Evolutionary conservation across 2,797 vertebrate genomes (phyloP).

Genomic region (Menidia menidia): DNA sequence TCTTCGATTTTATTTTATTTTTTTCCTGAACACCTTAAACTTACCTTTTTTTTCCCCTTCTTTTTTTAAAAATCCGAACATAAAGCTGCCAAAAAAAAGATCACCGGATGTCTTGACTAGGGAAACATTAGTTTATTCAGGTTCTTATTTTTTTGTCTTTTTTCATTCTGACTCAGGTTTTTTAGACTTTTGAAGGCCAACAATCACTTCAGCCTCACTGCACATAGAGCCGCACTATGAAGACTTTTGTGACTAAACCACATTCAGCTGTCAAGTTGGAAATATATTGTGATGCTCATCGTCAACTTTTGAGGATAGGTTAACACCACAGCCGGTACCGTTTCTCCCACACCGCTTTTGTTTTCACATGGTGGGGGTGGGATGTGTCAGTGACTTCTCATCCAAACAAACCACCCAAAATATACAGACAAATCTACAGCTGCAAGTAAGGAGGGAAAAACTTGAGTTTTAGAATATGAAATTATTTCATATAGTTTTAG

Average conservation of each 20-base stretch:
- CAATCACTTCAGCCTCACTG: slow-evolving; percentile 12
- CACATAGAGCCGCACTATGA: slow-evolving; percentile 9
- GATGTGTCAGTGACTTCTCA: neutral
- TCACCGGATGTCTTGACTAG: slow-evolving; percentile 9
- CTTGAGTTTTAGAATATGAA: too few relatives aligned
- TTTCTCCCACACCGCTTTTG: neutral
- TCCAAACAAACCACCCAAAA: neutral
- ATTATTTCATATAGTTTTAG: neutral
- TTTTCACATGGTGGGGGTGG: neutral
- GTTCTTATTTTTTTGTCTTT: neutral
- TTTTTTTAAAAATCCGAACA: slow-evolving; percentile 21
- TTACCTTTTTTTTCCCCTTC: too few relatives aligned
- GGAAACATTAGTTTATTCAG: slow-evolving; percentile 11
- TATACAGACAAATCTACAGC: neutral
- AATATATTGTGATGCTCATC: slow-evolving; percentile 1
- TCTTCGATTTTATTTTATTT: too few relatives aligned
- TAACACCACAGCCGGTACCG: neutral
- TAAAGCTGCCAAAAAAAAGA: slow-evolving; percentile 7
- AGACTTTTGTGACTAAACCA: neutral
- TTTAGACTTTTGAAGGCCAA: slow-evolving; percentile 14
- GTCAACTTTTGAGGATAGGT: neutral
- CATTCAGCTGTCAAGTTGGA: neutral
- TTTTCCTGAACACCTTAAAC: slow-evolving; percentile 61
- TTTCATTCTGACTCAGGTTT: neutral
- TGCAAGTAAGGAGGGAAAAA: neutral